These are phyloP conservation scores for Catocala nupta DNA, from an alignment of 2,888 invertebrate genomes.

Conservation along the genomic window DNA sequence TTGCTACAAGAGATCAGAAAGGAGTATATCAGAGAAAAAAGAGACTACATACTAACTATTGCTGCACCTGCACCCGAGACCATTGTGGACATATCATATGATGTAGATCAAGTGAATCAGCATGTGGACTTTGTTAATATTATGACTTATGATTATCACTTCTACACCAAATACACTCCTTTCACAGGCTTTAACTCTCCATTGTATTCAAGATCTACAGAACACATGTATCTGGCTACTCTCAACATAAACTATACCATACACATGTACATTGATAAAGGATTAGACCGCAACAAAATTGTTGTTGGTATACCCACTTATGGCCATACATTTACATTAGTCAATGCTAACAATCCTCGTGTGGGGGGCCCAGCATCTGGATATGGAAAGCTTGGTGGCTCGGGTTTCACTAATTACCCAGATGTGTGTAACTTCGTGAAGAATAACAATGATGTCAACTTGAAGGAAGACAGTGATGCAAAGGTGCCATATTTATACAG, in stretches of 20 bases:
- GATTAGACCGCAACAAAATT: constrained; percentile 92
- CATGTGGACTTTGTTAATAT: constrained; percentile 95
- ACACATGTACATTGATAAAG: constrained; percentile 91
- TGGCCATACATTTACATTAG: constrained; percentile 92
- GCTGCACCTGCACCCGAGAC: constrained; percentile 93
- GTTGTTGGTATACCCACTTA: constrained; percentile 96
- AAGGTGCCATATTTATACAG: constrained; percentile 92
- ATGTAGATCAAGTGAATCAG: constrained; percentile 92
- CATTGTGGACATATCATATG: constrained; percentile 92
- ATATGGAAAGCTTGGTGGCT: constrained; percentile 89
- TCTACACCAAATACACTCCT: constrained; percentile 91
- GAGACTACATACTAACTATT: constrained; percentile 89
- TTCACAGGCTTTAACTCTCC: constrained; percentile 96
- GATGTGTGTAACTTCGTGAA: constrained; percentile 90
- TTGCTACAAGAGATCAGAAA: constrained; percentile 91
- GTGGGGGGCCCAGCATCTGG: constrained; percentile 91
- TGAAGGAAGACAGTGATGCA: constrained; percentile 89
- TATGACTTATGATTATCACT: constrained; percentile 98
- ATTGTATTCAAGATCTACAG: constrained; percentile 88
- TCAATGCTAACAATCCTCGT: constrained; percentile 89
- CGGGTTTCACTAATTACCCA: constrained; percentile 91
- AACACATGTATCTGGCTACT: constrained; percentile 89
- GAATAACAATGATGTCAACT: constrained; percentile 79
- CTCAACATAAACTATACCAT: constrained; percentile 94
- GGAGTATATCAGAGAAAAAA: constrained; percentile 88